Evolutionary conservation across 2,888 invertebrate species (phyloP).

Genomic region (Diloba caeruleocephala): DNA sequence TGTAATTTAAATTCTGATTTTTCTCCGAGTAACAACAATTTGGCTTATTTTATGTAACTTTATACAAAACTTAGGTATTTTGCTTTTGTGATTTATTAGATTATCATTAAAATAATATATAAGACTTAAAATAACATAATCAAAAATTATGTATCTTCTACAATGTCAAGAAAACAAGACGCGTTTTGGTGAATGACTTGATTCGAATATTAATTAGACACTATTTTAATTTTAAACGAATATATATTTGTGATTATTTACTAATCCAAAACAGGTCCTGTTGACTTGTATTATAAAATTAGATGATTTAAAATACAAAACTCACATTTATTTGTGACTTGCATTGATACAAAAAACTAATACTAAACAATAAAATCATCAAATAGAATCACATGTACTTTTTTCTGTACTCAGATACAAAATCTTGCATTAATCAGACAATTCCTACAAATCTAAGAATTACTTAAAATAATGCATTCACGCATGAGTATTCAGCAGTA

Average conservation of each 20-base stretch:
- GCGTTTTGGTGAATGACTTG: slow-evolving; percentile 41
- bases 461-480: slow-evolving; percentile 84
- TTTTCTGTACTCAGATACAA: slow-evolving; percentile 84
- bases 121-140: slow-evolving; percentile 63
- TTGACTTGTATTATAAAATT: slow-evolving; percentile 60
- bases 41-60: slow-evolving; percentile 82
- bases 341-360: slow-evolving; percentile 65
- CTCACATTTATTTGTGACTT: slow-evolving; percentile 73
- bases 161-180: slow-evolving; percentile 56
- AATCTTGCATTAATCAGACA: slow-evolving; percentile 80
- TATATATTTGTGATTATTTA: slow-evolving; percentile 29
- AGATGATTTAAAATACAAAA: slow-evolving; percentile 51
- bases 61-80: slow-evolving; percentile 74
- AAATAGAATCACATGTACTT: slow-evolving; percentile 87
- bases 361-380: slow-evolving; percentile 78
- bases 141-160: slow-evolving; percentile 61
- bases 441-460: slow-evolving; percentile 73
- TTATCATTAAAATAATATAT: slow-evolving; percentile 71
- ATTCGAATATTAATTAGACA: slow-evolving; percentile 20
- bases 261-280: slow-evolving; percentile 62
- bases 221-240: slow-evolving; percentile 19
- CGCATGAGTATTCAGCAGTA: slow-evolving; percentile 89
- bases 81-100: slow-evolving; percentile 68
- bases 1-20: slow-evolving; percentile 89
- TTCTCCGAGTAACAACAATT: slow-evolving; percentile 87